Percentiles rank a stretch among this genome's conserved stretches.
Evolutionary conservation across 1,140 invertebrate species (phyloP).

Genomic region (Holotrichia oblita): DNA sequence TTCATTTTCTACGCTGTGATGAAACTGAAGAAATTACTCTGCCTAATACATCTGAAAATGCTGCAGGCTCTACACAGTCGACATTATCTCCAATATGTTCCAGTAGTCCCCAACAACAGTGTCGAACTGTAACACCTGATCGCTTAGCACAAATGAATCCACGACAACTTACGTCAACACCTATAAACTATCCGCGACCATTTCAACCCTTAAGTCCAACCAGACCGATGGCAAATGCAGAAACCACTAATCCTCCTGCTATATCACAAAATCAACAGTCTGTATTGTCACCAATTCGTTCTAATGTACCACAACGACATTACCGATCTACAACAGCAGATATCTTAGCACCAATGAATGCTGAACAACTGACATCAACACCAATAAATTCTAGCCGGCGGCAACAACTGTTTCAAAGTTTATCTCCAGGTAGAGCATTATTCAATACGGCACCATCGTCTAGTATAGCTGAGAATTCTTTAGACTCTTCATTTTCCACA

Average conservation of each 20-base stretch:
- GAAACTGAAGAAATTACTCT: neutral
- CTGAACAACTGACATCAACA: neutral
- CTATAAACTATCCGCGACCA: neutral
- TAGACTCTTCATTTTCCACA: neutral
- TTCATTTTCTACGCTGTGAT: neutral
- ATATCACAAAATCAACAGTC: too few species aligned
- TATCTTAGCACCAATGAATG: neutral
- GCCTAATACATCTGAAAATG: neutral
- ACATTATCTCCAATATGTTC: neutral
- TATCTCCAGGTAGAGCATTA: neutral
- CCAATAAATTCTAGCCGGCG: neutral
- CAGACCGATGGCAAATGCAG: too few species aligned
- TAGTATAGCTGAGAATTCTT: neutral
- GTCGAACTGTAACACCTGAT: neutral
- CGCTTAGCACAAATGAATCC: neutral
- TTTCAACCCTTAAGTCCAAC: neutral
- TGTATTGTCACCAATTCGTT: neutral
- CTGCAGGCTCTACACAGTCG: neutral
- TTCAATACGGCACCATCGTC: too few species aligned
- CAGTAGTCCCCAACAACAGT: neutral
- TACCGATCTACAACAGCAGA: neutral
- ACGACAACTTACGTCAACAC: neutral
- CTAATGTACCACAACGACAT: neutral
- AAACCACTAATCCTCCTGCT: too few species aligned
- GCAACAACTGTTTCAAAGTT: neutral